Conservation (phyloP, 2,888 invertebrate species). For the Limnephilus auricula region DNA sequence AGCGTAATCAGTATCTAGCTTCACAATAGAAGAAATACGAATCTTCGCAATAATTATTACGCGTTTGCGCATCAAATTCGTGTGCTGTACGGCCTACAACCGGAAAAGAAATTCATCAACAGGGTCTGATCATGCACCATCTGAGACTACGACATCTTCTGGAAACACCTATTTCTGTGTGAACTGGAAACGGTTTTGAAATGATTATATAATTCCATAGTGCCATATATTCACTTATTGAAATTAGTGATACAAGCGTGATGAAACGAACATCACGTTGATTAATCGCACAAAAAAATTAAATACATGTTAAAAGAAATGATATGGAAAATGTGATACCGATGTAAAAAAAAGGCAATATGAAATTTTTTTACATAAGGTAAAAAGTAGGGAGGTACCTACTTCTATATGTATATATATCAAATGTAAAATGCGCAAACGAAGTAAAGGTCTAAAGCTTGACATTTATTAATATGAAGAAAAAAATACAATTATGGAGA, state of each 20-base stretch:
- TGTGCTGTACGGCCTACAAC: not conserved
- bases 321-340: not conserved
- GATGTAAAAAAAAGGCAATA: not conserved
- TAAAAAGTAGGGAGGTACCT: not conserved
- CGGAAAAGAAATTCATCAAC: not conserved
- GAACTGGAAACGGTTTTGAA: not conserved
- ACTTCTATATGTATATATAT: no score
- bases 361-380: not conserved
- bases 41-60: not conserved
- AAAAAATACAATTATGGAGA: no score
- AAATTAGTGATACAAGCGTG: not conserved
- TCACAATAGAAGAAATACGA: not conserved
- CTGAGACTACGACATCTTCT: not conserved
- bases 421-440: no score
- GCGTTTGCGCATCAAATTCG: not conserved
- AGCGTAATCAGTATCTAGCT: no score
- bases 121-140: not conserved
- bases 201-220: not conserved
- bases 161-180: not conserved
- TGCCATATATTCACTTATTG: not conserved
- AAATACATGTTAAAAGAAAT: not conserved
- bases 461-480: no score
- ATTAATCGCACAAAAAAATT: no score
- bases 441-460: no score
- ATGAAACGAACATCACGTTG: not conserved